A percentile compares a stretch with the other conserved stretches of the same genome.
Conservation (phyloP, 2,797 vertebrate species). For the Poeciliopsis presidionis region DNA sequence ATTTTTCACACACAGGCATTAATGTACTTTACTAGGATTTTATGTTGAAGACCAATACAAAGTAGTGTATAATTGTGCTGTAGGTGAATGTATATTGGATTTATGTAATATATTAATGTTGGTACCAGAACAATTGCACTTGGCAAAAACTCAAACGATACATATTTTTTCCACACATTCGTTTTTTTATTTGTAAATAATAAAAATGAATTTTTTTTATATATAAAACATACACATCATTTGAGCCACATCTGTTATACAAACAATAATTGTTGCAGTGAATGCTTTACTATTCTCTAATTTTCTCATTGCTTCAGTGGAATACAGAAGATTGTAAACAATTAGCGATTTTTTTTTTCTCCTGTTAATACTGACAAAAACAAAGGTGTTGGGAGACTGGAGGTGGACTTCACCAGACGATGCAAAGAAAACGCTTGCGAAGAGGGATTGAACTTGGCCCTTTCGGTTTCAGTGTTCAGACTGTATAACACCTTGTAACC, state of each 20-base stretch:
- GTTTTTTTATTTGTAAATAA: conserved; percentile 88
- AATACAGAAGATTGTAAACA: conserved; percentile 87
- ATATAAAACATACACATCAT: conserved; percentile 89
- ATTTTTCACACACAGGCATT: neutral
- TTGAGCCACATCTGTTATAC: conserved; percentile 87
- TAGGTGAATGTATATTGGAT: neutral
- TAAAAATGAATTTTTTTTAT: conserved; percentile 84
- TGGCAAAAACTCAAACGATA: neutral
- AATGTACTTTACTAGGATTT: neutral
- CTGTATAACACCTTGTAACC: conserved; percentile 69
- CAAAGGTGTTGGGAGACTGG: conserved; percentile 21
- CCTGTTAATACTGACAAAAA: conserved; percentile 81
- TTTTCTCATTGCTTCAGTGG: conserved; percentile 78
- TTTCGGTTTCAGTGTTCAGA: conserved; percentile 88
- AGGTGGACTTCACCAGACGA: conserved; percentile 65
- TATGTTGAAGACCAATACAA: neutral
- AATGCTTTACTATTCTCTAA: conserved; percentile 76
- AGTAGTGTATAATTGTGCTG: neutral
- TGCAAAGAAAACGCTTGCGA: conserved; percentile 69
- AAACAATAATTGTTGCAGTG: conserved; percentile 86
- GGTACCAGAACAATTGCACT: no score
- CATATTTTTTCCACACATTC: conserved; percentile 81
- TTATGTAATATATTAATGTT: neutral
- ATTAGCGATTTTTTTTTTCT: conserved; percentile 73
- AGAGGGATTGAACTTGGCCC: conserved; percentile 50